Base-by-base conservation (phyloP, 2,113 vertebrate genomes). In the Oreotrochilus melanogaster region DNA sequence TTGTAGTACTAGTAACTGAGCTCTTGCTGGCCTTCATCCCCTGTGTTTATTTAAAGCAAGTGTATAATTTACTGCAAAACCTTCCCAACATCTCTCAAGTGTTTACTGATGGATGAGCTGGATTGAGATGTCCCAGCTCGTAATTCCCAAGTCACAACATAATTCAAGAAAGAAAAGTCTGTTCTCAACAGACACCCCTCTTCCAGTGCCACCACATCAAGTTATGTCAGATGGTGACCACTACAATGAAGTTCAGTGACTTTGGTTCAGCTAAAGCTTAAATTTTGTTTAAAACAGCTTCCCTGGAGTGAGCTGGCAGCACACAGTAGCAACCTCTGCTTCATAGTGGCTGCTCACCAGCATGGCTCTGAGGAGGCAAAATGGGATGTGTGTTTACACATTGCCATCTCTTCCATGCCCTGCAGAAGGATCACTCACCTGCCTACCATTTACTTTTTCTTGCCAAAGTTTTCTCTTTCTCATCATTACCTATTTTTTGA, bases 91-190 rank as follows among this genome's bases (percentile, higher is more conserved):
- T 62, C 56, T 94, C 23, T 0, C 33, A 37, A 89, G 92, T 91
- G 84, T 78, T 86, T 54, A 25, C 69, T 92, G 91, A 89, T 73
- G 72, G 53, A 81, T 85, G 87, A 81, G 69, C 65, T 91, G 2
- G 0, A 35, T 0, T 56, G 78, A 87, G 50, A 74, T 4, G 2
- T 78, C 81, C 65, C 87, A 94, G 81, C 61, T 91, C 78, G 27
- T 91, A 37, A 85, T 25, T 94, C 88, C 35, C 73, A n/a, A 84
- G 39, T 75, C 84, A 93, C 92, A 79, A 64, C 70, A 86, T 89
- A 58, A 89, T n/a, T 95, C 82, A 88, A 25, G 45, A 64, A 43
- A 58, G 9, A 64, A 88, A 37, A 31, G 54, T 54, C 43, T 70
- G 25, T 71, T 85, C 66, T 75, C 61, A 74, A 7, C 48, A 19